Base-by-base conservation (phyloP, 2,888 invertebrate genomes). In the Volucella inanis region DNA sequence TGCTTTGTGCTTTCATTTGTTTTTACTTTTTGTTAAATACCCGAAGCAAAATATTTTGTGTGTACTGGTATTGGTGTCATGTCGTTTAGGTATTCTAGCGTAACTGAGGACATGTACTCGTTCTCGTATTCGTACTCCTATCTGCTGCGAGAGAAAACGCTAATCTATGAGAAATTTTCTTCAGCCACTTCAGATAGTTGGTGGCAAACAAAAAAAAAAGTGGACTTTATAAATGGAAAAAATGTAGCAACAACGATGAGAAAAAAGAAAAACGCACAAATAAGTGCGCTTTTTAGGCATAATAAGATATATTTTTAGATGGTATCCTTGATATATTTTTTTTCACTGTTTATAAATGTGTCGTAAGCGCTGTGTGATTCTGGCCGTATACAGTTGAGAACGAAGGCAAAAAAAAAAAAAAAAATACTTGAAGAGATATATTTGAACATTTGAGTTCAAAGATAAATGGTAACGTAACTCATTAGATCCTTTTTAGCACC, bases 1-100 rank as follows among this genome's bases (percentile, higher is more conserved):
- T 0, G 6, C 6, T 31, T 31, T 31, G 31, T 31, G 6, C 31
- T 6, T 31, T 31, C 0, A 6, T 4, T 31, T 52, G 65, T 68
- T 45, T 50, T 68, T 47, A 49, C 39, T 39, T 72, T 49, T 68
- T 78, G 78, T 84, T 75, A 57, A 70, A 79, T 79, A 79, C 70
- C 79, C 62, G 68, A 75, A 70, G 79, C 65, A 50, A 84, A 76
- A 80, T 80, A 61, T 57, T 31, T 80, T 80, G 61, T 55, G 61
- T 84, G 70, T 61, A 80, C 52, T 71, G 22, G 84, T 84, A 84
- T 84, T 84, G 84, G 84, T 84, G 79, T 79, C 84, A 84, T 70
- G 75, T 75, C 79, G 74, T 75, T 84, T 84, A 71, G 79, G 71
- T 70, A 75, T 75, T 84, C 80, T 70, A 41, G 74, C 80, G 62